Base-by-base conservation (phyloP, 2,888 invertebrate genomes). In the Phyto melanocephala region DNA sequence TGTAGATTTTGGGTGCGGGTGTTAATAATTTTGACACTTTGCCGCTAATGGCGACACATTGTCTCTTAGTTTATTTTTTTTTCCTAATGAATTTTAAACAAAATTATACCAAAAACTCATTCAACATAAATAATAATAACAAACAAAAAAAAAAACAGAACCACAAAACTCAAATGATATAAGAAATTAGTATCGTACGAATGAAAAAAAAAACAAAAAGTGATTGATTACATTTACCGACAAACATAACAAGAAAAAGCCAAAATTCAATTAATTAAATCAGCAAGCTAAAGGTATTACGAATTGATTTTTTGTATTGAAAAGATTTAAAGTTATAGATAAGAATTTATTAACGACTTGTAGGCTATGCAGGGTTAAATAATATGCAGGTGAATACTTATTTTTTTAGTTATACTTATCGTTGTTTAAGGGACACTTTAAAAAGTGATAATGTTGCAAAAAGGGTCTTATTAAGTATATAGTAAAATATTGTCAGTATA, bases 31-130 rank as follows among this genome's bases (percentile, higher is more conserved):
- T 71, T 78, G 77, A 82, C 80, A 82, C 75, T 76, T 74, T 70
- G 50, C 60, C 20, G 77, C 84, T 82, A 82, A 80, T 84, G 84
- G 84, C 84, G 84, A 84, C 84, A 84, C 77, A 62, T 67, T 74
- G 82, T 84, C 84, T 84, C 80, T 33, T 10, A n/a, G 7, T 47
- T 47, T 50, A 50, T 72, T 60, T 40, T 45, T 42, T 11, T n/a
- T n/a, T n/a, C n/a, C n/a, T n/a, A n/a, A n/a, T 15, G 40, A 15
- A 35, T 45, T 35, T 47, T 8, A 45, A 74, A 11, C 52, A 28
- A 33, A 62, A 58, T n/a, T 17, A 11, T 22, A 40, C 11, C 20
- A 68, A 24, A 28, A 70, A 15, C 28, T 28, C 6, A n/a, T 28
- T 28, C 6, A 28, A 28, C 28, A 3, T 28, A 28, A 28, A 28